Evolutionary conservation across 2,888 invertebrate species (phyloP).

Genomic region (Rhamphomyia laevipes): DNA sequence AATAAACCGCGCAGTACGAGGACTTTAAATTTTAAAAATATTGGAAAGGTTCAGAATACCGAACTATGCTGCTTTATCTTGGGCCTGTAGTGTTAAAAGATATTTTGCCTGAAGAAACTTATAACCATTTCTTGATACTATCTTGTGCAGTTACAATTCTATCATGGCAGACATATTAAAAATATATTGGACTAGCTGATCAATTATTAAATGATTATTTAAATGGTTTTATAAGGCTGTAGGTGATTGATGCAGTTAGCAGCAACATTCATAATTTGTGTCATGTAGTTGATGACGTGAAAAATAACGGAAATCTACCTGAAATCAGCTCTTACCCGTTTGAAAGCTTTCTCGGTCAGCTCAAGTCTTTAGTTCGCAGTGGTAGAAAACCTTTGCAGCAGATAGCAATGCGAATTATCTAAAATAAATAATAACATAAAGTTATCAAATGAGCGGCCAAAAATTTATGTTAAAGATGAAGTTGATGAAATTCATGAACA

Average conservation of each 20-base stretch:
- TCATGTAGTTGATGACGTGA: slow-evolving; percentile 27
- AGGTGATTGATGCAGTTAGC: slow-evolving; percentile 23
- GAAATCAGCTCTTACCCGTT: slow-evolving; percentile 1
- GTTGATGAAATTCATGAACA: too few relatives aligned
- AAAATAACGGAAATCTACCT: slow-evolving; percentile 19
- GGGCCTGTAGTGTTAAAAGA: slow-evolving; percentile 17
- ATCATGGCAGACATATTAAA: slow-evolving; percentile 7
- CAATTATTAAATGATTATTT: slow-evolving; percentile 14
- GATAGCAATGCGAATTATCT: background rate
- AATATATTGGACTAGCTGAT: slow-evolving; percentile 11
- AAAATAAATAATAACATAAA: too few relatives aligned
- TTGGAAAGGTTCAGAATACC: slow-evolving; percentile 18
- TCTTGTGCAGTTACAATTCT: slow-evolving; percentile 7
- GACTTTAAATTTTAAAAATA: slow-evolving; percentile 14
- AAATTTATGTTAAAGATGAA: too few relatives aligned
- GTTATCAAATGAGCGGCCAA: too few relatives aligned
- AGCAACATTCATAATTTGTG: slow-evolving; percentile 30
- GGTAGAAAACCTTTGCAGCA: background rate
- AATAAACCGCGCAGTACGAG: slow-evolving; percentile 14
- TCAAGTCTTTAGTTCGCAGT: background rate
- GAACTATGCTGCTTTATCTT: slow-evolving; percentile 17
- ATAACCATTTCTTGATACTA: slow-evolving; percentile 10
- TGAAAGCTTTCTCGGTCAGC: background rate
- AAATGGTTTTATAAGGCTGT: slow-evolving; percentile 16
- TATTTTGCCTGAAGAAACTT: slow-evolving; percentile 7